Base-by-base conservation (phyloP, 2,888 invertebrate species). In the Teleiodes luculella region DNA sequence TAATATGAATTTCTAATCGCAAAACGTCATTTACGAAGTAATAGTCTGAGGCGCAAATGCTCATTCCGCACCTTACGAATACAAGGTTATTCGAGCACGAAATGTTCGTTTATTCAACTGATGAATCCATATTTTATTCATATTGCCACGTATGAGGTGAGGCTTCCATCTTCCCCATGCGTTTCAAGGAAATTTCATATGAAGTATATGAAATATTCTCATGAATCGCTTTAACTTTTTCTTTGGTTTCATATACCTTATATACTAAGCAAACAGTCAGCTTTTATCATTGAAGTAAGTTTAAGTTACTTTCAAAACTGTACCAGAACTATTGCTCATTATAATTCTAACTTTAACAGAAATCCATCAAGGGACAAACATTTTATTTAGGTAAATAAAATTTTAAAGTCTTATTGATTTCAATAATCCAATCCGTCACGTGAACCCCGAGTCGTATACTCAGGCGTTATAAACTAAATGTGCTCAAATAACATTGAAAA, bases 121-220 rank as follows among this genome's bases (percentile, higher is more conserved):
- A 84, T 83, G 80, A 84, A 78, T 76, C 74, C 78, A 83, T 84
- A 83, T 84, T 82, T 85, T 86, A 86, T 86, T 84, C 85, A 84
- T 83, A 76, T 71, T 71, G 68, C 73, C 69, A 62, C 72, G 71
- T 75, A 76, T 73, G 68, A 78, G 72, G 70, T 73, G 68, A 65
- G 67, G 53, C 59, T 61, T 65, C 61, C 66, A 63, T 68, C 64
- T 66, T 61, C 62, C 60, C 60, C 68, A 63, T 68, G 62, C 63
- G 68, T 68, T 61, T 60, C 16, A 7, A 28, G 36, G 31, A 51
- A 36, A 13, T 31, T 51, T 51, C 57, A 60, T 67, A 65, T 70
- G 61, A 71, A 73, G 70, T 63, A 70, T 55, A 57, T 56, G 54
- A 62, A 63, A 61, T 67, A 65, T 69, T 66, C 65, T 39, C 64